Conservation (phyloP, 1,140 invertebrate genomes). For the Listronotus bonariensis region DNA sequence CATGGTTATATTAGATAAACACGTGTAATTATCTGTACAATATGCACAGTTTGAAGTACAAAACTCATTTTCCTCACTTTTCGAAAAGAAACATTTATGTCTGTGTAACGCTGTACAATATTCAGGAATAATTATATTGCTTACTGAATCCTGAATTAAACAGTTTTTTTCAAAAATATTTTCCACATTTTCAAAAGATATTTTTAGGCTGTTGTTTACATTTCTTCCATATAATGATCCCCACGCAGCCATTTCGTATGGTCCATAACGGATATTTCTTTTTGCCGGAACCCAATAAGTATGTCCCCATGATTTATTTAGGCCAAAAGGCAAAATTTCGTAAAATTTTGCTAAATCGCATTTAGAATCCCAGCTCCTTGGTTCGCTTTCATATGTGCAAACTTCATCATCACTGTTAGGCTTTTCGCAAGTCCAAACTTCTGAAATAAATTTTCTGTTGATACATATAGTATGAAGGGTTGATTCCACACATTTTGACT, state of each 20-base stretch:
- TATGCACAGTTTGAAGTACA: slow-evolving; percentile 3
- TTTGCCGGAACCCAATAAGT: slow-evolving; percentile 20
- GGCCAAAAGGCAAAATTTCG: neutral
- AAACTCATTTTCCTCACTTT: neutral
- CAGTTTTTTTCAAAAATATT: slow-evolving; percentile 10
- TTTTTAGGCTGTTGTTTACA: neutral
- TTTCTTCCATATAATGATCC: slow-evolving; percentile 2
- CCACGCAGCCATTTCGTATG: slow-evolving; percentile 5
- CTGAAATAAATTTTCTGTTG: neutral
- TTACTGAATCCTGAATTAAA: slow-evolving; percentile 5
- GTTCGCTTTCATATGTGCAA: slow-evolving; percentile 2
- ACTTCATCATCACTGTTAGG: neutral
- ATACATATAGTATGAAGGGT: neutral
- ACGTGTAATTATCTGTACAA: slow-evolving; percentile 2
- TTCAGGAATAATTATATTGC: slow-evolving; percentile 1
- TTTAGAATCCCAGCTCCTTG: neutral
- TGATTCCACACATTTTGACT: neutral
- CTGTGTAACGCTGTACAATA: slow-evolving; percentile 4
- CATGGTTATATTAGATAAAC: neutral
- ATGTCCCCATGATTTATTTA: neutral
- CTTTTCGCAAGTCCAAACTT: neutral
- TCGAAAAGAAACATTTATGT: slow-evolving; percentile 7
- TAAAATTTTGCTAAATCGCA: slow-evolving; percentile 3
- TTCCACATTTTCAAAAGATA: neutral
- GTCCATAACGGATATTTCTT: slow-evolving; percentile 16